Conservation (phyloP, 2,113 vertebrate species). For the Colossoma macropomum region DNA sequence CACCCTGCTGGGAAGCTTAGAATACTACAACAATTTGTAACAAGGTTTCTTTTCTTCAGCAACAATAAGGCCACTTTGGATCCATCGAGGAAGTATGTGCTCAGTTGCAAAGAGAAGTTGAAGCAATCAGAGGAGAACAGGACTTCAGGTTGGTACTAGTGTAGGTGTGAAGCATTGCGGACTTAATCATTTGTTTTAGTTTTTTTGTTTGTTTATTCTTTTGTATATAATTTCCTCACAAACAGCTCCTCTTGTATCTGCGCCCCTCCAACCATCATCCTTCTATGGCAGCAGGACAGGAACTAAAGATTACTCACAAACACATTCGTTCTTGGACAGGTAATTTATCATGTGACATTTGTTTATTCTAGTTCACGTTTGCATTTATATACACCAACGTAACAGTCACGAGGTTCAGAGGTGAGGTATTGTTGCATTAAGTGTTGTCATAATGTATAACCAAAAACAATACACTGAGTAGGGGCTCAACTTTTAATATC, state of each 20-base stretch:
- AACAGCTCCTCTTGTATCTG: slow-evolving; percentile 80
- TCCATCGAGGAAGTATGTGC: slow-evolving; percentile 87
- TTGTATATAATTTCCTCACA: background rate
- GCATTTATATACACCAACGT: too few species aligned
- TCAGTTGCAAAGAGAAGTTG: slow-evolving; percentile 91
- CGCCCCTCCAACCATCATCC: slow-evolving; percentile 90
- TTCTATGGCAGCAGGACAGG: slow-evolving; percentile 88
- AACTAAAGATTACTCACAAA: slow-evolving; percentile 87
- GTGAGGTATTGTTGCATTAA: background rate
- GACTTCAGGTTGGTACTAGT: slow-evolving; percentile 78
- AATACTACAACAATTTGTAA: background rate
- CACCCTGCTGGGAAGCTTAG: too few species aligned
- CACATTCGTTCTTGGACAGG: slow-evolving; percentile 88
- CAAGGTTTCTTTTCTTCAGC: slow-evolving; percentile 68
- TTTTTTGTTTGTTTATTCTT: background rate
- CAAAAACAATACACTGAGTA: background rate
- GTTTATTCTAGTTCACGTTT: background rate
- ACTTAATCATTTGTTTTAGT: background rate
- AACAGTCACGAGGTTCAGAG: background rate
- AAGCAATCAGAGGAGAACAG: slow-evolving; percentile 91
- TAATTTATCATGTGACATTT: slow-evolving; percentile 66
- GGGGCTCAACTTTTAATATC: background rate
- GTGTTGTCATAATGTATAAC: background rate
- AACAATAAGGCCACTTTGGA: slow-evolving; percentile 94
- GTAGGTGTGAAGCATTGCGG: background rate